Evolutionary conservation across 2,113 vertebrate species (phyloP).

Genomic region (Phrynocephalus versicolor): DNA sequence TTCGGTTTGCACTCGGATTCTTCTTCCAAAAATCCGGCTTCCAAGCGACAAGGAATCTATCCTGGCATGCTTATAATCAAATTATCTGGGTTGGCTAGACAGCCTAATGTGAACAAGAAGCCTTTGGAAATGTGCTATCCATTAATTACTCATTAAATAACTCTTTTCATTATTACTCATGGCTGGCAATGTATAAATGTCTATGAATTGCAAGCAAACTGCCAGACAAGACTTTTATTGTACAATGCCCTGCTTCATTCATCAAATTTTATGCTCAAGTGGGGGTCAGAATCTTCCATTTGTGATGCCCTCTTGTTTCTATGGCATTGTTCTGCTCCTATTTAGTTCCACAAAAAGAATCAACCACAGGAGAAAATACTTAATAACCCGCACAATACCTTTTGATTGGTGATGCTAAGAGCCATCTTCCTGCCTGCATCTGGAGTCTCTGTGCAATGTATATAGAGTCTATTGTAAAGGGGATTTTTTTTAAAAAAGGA

Average conservation of each 20-base stretch:
- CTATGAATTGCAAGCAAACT: background rate
- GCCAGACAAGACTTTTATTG: background rate
- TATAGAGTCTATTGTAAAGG: background rate
- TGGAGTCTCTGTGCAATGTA: background rate
- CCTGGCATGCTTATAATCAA: background rate
- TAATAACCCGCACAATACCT: background rate
- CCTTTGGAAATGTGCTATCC: background rate
- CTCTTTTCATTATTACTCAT: slow-evolving; percentile 11
- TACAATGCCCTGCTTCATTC: background rate
- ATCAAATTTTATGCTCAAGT: background rate
- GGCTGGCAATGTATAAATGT: background rate
- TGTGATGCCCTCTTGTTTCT: background rate
- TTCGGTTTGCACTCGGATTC: no score
- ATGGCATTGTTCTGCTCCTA: background rate
- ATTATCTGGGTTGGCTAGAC: background rate
- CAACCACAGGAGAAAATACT: background rate
- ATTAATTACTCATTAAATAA: slow-evolving; percentile 3
- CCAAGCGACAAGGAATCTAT: no score
- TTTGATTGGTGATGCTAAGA: background rate
- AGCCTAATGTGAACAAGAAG: background rate
- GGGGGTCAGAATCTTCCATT: background rate
- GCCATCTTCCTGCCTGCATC: background rate
- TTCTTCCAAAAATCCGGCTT: no score
- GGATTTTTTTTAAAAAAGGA: background rate
- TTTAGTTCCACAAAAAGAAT: background rate